Percentiles rank a stretch among this genome's conserved stretches.
These are phyloP conservation scores for Hetaerina americana DNA, from an alignment of 1,140 invertebrate species.

Conservation along the genomic window DNA sequence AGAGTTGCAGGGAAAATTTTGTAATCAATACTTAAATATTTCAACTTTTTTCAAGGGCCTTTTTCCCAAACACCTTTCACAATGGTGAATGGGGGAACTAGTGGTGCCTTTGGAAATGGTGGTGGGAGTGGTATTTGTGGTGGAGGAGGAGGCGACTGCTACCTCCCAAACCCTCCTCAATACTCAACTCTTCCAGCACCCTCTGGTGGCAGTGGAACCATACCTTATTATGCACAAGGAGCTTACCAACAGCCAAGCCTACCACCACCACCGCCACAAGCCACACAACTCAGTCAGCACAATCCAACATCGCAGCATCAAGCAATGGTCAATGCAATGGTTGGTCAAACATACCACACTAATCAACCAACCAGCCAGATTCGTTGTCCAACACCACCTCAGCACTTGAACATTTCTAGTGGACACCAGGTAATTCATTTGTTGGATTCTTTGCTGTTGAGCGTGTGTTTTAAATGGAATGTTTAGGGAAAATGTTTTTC, in stretches of 20 bases:
- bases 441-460: neutral
- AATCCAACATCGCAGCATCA: neutral
- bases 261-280: neutral
- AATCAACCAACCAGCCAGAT: neutral
- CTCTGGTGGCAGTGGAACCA: neutral
- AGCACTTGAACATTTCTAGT: neutral
- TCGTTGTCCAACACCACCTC: neutral
- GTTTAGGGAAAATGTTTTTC: no score
- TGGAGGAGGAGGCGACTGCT: neutral
- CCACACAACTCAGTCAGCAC: neutral
- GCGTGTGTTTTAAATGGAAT: no score
- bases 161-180: neutral
- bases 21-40: neutral
- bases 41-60: neutral
- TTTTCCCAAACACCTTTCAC: neutral
- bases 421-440: neutral
- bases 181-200: neutral
- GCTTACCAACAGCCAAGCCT: neutral
- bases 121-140: neutral
- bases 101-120: neutral
- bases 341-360: neutral
- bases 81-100: neutral
- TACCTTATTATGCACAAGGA: neutral
- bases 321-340: neutral
- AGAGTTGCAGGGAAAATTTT: no score